Conservation (phyloP, 2,113 vertebrate genomes). For the Odobenus rosmarus region DNA sequence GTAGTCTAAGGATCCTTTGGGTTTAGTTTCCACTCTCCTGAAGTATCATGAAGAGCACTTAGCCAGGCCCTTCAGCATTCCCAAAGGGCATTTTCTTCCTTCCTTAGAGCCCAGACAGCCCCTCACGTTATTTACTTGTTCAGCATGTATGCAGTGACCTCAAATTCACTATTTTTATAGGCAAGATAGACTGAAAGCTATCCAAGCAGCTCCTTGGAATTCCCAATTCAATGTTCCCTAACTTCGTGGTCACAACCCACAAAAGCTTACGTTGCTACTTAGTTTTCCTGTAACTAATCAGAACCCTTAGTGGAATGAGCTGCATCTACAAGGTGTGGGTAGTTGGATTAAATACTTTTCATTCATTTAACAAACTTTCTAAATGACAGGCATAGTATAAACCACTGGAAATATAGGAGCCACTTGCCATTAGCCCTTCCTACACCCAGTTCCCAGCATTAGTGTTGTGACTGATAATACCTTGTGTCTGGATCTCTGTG, state of each 20-base stretch:
- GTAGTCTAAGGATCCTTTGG: not conserved
- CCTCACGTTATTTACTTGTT: not conserved
- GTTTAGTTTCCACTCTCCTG: not conserved
- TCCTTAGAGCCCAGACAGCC: not conserved
- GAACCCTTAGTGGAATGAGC: not conserved
- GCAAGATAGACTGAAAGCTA: not conserved
- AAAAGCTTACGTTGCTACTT: not conserved
- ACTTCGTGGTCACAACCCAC: not conserved
- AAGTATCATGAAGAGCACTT: not conserved
- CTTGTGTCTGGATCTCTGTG: not conserved
- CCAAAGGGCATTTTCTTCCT: not conserved
- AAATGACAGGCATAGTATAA: not conserved
- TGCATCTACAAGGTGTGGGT: not conserved
- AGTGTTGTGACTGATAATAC: not conserved
- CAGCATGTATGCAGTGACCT: not conserved
- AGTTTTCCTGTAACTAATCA: not conserved
- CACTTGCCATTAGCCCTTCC: not conserved
- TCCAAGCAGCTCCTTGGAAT: not conserved
- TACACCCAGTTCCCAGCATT: not conserved
- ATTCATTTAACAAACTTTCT: not conserved
- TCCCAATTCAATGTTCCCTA: not conserved
- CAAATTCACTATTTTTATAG: not conserved
- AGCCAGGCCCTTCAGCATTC: not conserved
- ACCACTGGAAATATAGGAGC: not conserved
- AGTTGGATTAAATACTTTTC: not conserved